A percentile compares a stretch with the other conserved stretches of the same genome.
These are phyloP conservation scores for Drosophila triauraria DNA, from an alignment of 1,140 invertebrate genomes.

Conservation along the genomic window DNA sequence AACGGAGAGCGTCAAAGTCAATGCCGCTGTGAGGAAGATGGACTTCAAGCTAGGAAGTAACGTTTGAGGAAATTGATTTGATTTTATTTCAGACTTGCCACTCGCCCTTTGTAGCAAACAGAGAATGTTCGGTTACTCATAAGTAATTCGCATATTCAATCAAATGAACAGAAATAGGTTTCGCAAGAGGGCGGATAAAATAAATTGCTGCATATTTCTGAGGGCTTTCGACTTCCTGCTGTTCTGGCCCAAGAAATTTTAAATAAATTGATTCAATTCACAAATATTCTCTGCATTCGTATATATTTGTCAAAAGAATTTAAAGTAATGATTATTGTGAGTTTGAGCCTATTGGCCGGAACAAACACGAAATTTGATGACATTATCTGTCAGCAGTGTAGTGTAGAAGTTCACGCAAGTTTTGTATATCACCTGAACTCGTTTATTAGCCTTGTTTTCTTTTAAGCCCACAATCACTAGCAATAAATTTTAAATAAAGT, in stretches of 20 bases:
- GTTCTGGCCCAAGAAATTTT: conserved; percentile 54
- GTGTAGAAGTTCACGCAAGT: too few relatives aligned
- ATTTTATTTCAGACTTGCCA: conserved; percentile 81
- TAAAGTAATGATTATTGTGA: conserved; percentile 65
- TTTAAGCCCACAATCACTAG: too few relatives aligned
- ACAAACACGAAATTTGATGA: conserved; percentile 46
- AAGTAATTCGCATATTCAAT: conserved; percentile 79
- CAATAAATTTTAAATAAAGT: too few relatives aligned
- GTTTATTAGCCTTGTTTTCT: too few relatives aligned
- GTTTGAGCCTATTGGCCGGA: background rate
- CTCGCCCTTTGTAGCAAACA: conserved; percentile 59
- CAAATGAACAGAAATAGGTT: conserved; percentile 55
- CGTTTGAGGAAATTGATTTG: conserved; percentile 81
- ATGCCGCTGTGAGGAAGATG: conserved; percentile 35
- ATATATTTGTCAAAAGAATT: conserved; percentile 68
- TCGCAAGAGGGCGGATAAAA: conserved; percentile 28
- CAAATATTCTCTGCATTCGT: conserved; percentile 52
- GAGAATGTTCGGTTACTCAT: conserved; percentile 60
- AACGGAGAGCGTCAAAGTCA: conserved; percentile 49
- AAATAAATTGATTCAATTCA: conserved; percentile 80
- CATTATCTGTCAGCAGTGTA: conserved; percentile 45
- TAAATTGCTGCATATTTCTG: conserved; percentile 81
- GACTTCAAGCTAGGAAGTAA: conserved; percentile 58
- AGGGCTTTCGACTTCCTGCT: conserved; percentile 18
- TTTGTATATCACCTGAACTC: too few relatives aligned